These are phyloP conservation scores for Oligia latruncula DNA, from an alignment of 2,888 invertebrate genomes.

Conservation along the genomic window DNA sequence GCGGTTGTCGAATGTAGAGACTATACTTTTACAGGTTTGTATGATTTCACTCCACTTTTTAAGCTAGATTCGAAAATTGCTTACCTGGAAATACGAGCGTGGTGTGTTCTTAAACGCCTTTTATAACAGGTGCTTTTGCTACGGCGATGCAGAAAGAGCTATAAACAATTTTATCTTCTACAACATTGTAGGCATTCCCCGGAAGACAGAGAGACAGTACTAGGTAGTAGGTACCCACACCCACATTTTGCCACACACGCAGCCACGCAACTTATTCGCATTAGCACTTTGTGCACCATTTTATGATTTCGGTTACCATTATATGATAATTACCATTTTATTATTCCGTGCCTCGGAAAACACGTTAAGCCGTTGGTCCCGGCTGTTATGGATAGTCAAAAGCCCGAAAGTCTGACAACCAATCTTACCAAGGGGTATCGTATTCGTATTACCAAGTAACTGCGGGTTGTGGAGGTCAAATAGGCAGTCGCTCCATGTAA, in stretches of 20 bases:
- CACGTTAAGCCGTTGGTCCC: too few relatives aligned
- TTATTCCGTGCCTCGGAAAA: too few relatives aligned
- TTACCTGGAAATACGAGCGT: background rate
- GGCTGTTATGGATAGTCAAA: too few relatives aligned
- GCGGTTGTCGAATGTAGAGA: slow-evolving; percentile 93
- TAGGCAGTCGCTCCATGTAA: too few relatives aligned
- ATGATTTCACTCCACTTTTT: background rate
- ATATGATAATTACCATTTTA: too few relatives aligned
- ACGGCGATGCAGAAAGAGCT: background rate
- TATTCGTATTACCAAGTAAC: too few relatives aligned
- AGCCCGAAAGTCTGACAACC: too few relatives aligned
- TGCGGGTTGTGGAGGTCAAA: too few relatives aligned
- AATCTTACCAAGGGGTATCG: too few relatives aligned
- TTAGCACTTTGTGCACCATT: background rate
- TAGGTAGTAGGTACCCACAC: background rate
- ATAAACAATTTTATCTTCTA: too few relatives aligned
- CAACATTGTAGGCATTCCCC: background rate
- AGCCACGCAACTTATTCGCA: too few relatives aligned
- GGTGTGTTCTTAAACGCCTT: background rate
- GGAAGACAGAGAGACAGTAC: background rate
- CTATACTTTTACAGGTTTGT: slow-evolving; percentile 92
- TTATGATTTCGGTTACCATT: background rate
- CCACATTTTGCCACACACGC: background rate
- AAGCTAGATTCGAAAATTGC: background rate
- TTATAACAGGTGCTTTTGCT: background rate